Evolutionary conservation across 1,140 invertebrate genomes (phyloP), one percentile per base, ranked within the genome.

Genomic region (Drosophila ohnishii): DNA sequence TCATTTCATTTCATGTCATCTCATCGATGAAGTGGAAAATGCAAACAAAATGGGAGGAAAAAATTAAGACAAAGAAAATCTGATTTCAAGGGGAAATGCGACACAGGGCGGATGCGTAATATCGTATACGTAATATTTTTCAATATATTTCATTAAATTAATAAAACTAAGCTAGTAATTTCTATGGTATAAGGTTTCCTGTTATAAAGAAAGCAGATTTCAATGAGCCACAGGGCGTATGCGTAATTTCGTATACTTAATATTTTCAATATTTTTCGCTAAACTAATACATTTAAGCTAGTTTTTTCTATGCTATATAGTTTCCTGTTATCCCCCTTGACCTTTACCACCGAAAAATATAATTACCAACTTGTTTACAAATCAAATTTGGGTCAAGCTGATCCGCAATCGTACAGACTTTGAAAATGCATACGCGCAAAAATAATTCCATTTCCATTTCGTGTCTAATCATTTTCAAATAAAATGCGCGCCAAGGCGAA

Each of bases 391-490:
- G 69, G 69, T 71, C 69, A 71, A 58, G 55, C 69, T 50, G 65
- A 71, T 71, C 65, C 44, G 30, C 66, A 13, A 44, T 44, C 71
- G 47, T 56, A 45, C 32, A 16, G 45, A 58, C 42, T 64, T 64
- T 42, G 10, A 16, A 61, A 60, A 61, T 16, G 22, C 57, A 35
- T 44, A 58, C 42, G 71, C 47, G 71, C 48, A 37, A 67, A 50
- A 58, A 47, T 67, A 60, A 47, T 79, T 80, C 56, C 57, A 35
- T 35, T 64, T 63, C 47, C 56, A 40, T 44, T 65, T 63, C 51
- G 67, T 72, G 62, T 45, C 84, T 89, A 85, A 85, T 90, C 69
- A 80, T 86, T 78, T 85, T 80, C 65, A 80, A 89, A 85, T 75
- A 32, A 84, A 87, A 79, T 74, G 71, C 83, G 72, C 83, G 72